Conservation (phyloP, 2,888 invertebrate species). For the Ditula angustiorana region DNA sequence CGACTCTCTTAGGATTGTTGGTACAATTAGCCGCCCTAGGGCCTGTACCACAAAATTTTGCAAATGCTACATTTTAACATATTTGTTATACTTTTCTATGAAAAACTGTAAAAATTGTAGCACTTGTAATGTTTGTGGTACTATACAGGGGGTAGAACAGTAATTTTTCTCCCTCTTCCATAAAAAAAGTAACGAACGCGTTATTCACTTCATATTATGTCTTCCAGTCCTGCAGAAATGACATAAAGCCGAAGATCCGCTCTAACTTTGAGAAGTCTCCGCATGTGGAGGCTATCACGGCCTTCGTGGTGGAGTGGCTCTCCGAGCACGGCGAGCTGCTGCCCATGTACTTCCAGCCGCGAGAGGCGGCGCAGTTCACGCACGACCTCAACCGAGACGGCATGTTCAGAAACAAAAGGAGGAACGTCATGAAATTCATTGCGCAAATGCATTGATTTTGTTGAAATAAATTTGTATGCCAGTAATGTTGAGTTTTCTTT, state of each 20-base stretch:
- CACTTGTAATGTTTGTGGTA: too few relatives aligned
- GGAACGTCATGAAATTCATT: neutral
- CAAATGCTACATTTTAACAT: too few relatives aligned
- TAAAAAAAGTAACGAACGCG: neutral
- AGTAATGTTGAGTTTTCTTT: neutral
- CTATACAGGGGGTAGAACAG: too few relatives aligned
- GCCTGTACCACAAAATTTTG: too few relatives aligned
- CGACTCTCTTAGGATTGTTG: too few relatives aligned
- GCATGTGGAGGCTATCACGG: slow-evolving; percentile 66
- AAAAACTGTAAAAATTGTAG: too few relatives aligned
- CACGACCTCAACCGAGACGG: slow-evolving; percentile 55
- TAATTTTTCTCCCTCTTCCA: too few relatives aligned
- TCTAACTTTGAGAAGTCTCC: slow-evolving; percentile 65
- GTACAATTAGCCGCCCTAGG: too few relatives aligned
- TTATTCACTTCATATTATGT: neutral
- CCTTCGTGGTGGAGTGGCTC: slow-evolving; percentile 73
- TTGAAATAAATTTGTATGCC: neutral
- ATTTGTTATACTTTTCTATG: too few relatives aligned
- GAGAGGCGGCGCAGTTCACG: slow-evolving; percentile 48
- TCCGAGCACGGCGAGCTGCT: slow-evolving; percentile 64
- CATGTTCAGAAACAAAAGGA: slow-evolving; percentile 49
- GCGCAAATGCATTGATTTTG: neutral
- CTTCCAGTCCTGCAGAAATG: neutral
- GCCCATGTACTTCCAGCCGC: slow-evolving; percentile 70
- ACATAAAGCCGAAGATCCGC: slow-evolving; percentile 49